Percentiles rank a stretch among this genome's conserved stretches.
These are phyloP conservation scores for Temnothorax ravouxi DNA, from an alignment of 2,888 invertebrate genomes.

Conservation along the genomic window DNA sequence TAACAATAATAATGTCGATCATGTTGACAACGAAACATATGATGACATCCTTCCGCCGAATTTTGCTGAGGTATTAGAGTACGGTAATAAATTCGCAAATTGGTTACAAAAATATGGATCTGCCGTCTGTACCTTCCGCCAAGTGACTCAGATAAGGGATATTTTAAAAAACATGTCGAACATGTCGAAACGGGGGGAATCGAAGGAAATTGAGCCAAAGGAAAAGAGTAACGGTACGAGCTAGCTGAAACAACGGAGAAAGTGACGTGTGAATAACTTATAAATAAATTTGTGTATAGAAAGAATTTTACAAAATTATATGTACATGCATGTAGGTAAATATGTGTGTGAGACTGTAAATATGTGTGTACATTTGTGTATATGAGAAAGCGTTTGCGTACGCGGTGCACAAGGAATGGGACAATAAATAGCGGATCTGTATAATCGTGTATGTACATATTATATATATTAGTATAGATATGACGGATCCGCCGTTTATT, in stretches of 20 bases:
- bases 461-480: background rate
- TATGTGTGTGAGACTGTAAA: background rate
- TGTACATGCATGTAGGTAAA: background rate
- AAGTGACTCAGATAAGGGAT: background rate
- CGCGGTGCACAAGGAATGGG: background rate
- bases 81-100: background rate
- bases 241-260: conserved; percentile 86
- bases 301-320: background rate
- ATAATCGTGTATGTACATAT: background rate
- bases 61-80: rapidly evolving
- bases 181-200: too few species aligned
- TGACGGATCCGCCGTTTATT: background rate
- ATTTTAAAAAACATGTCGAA: conserved; percentile 8
- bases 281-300: conserved; percentile 58
- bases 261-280: conserved; percentile 57
- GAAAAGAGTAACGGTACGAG: conserved; percentile 56
- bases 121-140: background rate
- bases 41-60: background rate
- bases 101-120: background rate
- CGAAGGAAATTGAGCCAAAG: too few species aligned
- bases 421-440: background rate
- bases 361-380: background rate
- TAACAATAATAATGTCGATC: background rate
- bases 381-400: too few species aligned
- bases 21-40: background rate